These are phyloP conservation scores for Hydrocynus forskahlii DNA, from an alignment of 2,797 vertebrate genomes.

Conservation along the genomic window DNA sequence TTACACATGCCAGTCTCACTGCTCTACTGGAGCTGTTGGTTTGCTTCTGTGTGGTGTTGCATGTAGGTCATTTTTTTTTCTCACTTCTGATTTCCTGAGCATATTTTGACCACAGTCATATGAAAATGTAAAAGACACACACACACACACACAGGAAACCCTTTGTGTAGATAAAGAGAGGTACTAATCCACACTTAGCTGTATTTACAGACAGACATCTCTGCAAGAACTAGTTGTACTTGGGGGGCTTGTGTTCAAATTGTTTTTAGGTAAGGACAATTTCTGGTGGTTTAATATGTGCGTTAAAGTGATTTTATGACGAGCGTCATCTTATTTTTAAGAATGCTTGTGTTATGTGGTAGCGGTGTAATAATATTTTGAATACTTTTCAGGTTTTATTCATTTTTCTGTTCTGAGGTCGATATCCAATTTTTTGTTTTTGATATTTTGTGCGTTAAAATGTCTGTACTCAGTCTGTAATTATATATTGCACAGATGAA, in stretches of 20 bases:
- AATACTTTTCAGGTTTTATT: no score
- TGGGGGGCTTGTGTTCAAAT: not conserved
- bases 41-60: not conserved
- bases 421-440: not conserved
- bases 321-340: not conserved
- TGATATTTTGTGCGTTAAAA: no score
- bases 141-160: constrained; percentile 48
- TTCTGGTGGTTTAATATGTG: constrained; percentile 9
- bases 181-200: not conserved
- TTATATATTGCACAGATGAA: not conserved
- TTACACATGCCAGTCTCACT: not conserved
- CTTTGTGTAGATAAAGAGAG: constrained; percentile 50
- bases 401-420: no score
- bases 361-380: no score
- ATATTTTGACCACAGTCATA: constrained; percentile 54
- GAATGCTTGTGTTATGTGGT: not conserved
- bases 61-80: constrained; percentile 41
- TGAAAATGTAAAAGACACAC: not conserved
- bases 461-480: no score
- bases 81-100: constrained; percentile 32
- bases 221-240: not conserved
- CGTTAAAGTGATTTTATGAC: not conserved
- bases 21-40: not conserved
- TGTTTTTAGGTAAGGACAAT: constrained; percentile 33
- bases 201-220: constrained; percentile 7